Percentiles rank a stretch among this genome's conserved stretches.
These are phyloP conservation scores for Anguilla megastoma DNA, from an alignment of 2,797 vertebrate genomes.

Conservation along the genomic window DNA sequence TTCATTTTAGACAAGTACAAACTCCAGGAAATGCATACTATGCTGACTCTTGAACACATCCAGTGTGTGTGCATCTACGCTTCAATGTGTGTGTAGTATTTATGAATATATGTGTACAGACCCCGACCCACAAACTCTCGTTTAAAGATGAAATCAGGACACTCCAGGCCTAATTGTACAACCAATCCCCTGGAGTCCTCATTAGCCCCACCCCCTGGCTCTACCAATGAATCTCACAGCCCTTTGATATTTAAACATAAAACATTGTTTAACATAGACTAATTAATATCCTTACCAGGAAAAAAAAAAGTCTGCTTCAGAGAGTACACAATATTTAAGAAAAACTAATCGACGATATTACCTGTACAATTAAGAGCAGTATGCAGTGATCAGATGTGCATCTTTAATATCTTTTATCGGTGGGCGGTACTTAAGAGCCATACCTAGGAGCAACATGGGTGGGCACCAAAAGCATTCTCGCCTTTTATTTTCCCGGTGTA, in stretches of 20 bases:
- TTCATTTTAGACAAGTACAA: neutral
- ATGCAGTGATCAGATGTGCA: neutral
- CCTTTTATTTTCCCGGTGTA: neutral
- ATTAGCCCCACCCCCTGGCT: constrained; percentile 55
- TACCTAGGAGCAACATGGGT: constrained; percentile 24
- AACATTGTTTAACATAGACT: constrained; percentile 35
- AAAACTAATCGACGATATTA: constrained; percentile 33
- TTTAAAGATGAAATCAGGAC: constrained; percentile 24
- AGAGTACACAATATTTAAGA: constrained; percentile 16
- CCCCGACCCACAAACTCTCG: constrained; percentile 1
- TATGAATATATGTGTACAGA: constrained; percentile 30
- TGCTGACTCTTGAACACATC: neutral
- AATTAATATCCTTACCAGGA: constrained; percentile 33
- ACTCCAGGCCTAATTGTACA: constrained; percentile 28
- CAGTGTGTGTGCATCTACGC: constrained; percentile 22
- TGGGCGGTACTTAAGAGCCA: neutral
- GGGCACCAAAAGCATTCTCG: neutral
- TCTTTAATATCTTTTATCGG: constrained; percentile 3
- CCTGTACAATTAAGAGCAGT: constrained; percentile 32
- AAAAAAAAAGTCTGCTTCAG: constrained; percentile 21
- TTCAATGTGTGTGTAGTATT: constrained; percentile 36
- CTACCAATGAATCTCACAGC: constrained; percentile 72
- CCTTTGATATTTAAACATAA: constrained; percentile 65
- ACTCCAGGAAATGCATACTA: neutral
- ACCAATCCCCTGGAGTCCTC: constrained; percentile 26